Percentiles rank a stretch among this genome's conserved stretches.
These are phyloP conservation scores for Auanema freiburgensis DNA, from an alignment of 2,888 invertebrate species.

Conservation along the genomic window DNA sequence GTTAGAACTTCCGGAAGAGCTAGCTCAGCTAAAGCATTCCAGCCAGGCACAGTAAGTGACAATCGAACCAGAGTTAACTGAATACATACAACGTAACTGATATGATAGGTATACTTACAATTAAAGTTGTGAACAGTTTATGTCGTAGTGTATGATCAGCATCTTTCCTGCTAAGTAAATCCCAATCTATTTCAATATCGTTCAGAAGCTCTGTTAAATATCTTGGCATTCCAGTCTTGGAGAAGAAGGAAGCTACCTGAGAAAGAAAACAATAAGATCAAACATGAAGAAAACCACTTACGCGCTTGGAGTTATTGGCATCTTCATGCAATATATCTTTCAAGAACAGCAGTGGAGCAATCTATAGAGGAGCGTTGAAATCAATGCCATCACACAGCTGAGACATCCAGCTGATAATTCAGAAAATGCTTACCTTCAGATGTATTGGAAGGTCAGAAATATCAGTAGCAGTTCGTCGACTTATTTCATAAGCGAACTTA, in stretches of 20 bases:
- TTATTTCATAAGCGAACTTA: constrained; percentile 29
- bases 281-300: no score
- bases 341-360: constrained; percentile 25
- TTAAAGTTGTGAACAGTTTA: constrained; percentile 25
- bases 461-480: constrained; percentile 25
- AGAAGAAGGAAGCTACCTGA: constrained; percentile 14
- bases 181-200: constrained; percentile 31
- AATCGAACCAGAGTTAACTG: constrained; percentile 34
- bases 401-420: no score
- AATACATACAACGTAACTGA: constrained; percentile 6
- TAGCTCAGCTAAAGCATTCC: constrained; percentile 38
- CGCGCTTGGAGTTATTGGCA: constrained; percentile 32
- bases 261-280: no score
- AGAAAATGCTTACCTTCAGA: constrained; percentile 23
- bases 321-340: constrained; percentile 39
- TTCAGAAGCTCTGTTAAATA: constrained; percentile 31
- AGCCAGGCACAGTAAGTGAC: constrained; percentile 32
- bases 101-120: constrained; percentile 23
- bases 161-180: constrained; percentile 12
- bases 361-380: no score
- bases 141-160: neutral
- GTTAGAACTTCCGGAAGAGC: constrained; percentile 32
- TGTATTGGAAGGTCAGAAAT: constrained; percentile 32
- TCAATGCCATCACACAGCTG: no score
- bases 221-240: constrained; percentile 33